Evolutionary conservation across 2,113 vertebrate species (phyloP), one percentile per base, ranked within the genome.

Genomic region (Misgurnus mizolepis): DNA sequence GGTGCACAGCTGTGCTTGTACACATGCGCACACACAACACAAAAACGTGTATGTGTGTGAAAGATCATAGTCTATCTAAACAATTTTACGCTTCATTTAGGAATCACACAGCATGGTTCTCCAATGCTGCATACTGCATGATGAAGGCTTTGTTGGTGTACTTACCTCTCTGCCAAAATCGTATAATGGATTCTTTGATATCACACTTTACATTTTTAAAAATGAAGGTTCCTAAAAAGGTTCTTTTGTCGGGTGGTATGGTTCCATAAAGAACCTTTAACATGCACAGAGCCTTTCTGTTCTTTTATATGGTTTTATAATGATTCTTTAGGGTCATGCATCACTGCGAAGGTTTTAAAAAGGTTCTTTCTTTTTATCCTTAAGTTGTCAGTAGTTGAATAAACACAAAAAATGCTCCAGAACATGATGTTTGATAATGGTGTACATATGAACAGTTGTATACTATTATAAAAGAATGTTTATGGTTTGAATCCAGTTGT

Each of bases 31-130:
- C 22, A 50, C 22, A 14, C 65, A n/a, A 67, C 43, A 45, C 64
- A 47, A 74, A 58, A 41, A 73, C 64, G 62, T 65, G 8, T 65
- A 9, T 83, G 75, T 41, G 69, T 39, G 27, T 34, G 27, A 34
- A 34, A 34, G 27, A 34, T 85, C 86, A 82, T 62, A 69, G 55
- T 34, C 27, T 86, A 88, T 90, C 88, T 83, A 78, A 79, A 85
- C 76, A 83, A 90, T 90, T 91, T 91, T 82, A 79, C 85, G 87
- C 85, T 83, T 73, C 39, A 67, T 45, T 78, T 87, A 68, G 40
- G 55, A 53, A 62, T 49, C 10, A n/a, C 10, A 17, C 17, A 55
- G n/a, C 43, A 5, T 12, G 34, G 15, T 2, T 22, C 47, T 60
- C 43, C 18, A 6, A 58, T 70, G 75, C 39, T 43, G 62, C 34